Evolutionary conservation across 2,797 vertebrate genomes (phyloP), one percentile per base, ranked within the genome.

Genomic region (Adelosebastes latens): DNA sequence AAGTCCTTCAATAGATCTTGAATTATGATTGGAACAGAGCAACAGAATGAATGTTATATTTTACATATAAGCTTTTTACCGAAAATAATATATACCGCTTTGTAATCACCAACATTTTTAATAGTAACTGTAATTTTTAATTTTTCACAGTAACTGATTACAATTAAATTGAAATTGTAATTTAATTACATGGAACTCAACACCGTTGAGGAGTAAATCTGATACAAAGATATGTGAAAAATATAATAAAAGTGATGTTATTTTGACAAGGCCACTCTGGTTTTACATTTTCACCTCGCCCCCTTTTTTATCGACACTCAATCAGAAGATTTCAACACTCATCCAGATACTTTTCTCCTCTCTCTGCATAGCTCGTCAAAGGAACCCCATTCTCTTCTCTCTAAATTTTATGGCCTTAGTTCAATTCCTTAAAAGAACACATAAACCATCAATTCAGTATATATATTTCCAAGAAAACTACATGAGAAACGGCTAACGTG

Each of bases 401-500:
- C 16, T 12, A 65, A 42, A 84, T 83, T 77, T 88, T 79, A 82
- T 66, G 27, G 65, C 18, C 56, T 68, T 36, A 52, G 60, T 60
- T 72, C 36, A 75, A 11, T 84, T 83, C 87, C 72, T 84, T 59
- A 67, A 91, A 84, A 82, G 82, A 58, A 53, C 52, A 46, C 75
- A 86, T 79, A 74, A 89, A 84, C 79, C 80, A 87, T 82, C 76
- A 76, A 34, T 76, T 83, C 72, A 52, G 49, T 84, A 52, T 78
- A 55, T 79, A 83, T 78, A 83, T 89, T 88, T 90, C 87, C 85
- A 88, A 87, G 73, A 91, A 91, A 89, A 84, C 52, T 53, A 81
- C 85, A 86, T 83, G 85, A 92, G 82, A 87, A 89, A 85, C 14
- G 60, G 62, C 83, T 82, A 92, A 93, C 70, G 82, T 89, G 90